phyloP scores from a whole-genome alignment of 2,113 vertebrate species.

The Mixornis gularis region DNA sequence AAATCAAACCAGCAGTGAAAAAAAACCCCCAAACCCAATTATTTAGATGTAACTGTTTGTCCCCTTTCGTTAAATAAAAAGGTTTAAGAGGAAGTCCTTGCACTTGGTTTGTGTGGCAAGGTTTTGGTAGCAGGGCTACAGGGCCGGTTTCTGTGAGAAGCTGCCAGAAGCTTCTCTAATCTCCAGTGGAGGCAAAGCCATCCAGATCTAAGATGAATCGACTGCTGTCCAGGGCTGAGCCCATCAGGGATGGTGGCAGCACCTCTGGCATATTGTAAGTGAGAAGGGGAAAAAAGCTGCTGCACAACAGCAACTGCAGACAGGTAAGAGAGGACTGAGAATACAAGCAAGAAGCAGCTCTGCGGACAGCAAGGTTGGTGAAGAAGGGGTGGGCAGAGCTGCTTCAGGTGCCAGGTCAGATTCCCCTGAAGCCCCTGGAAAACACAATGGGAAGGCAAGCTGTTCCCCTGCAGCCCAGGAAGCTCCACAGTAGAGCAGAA shows the following conservation, averaged over 20 bases:
- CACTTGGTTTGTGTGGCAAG: background rate
- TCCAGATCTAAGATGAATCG: accelerated
- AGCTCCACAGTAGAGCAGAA: background rate
- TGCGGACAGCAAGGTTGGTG: background rate
- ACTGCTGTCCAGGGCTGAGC: background rate
- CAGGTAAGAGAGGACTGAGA: background rate
- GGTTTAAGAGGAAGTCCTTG: background rate
- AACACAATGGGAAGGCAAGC: background rate
- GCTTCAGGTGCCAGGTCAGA: background rate
- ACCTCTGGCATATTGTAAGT: background rate
- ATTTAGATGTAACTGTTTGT: background rate
- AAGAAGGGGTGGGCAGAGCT: background rate
- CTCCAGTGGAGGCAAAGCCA: accelerated
- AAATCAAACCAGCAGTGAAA: background rate
- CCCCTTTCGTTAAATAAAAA: background rate
- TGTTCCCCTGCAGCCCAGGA: background rate
- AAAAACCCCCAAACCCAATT: no score
- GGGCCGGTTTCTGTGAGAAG: background rate
- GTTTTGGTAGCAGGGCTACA: background rate
- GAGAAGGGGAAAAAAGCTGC: background rate
- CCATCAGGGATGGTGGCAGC: background rate
- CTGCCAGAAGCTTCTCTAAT: background rate
- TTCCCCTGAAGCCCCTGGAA: background rate
- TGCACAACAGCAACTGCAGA: background rate
- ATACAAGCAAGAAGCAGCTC: background rate